Evolutionary conservation across 2,797 vertebrate genomes (phyloP).

Genomic region (Dendrocincla fuliginosa): DNA sequence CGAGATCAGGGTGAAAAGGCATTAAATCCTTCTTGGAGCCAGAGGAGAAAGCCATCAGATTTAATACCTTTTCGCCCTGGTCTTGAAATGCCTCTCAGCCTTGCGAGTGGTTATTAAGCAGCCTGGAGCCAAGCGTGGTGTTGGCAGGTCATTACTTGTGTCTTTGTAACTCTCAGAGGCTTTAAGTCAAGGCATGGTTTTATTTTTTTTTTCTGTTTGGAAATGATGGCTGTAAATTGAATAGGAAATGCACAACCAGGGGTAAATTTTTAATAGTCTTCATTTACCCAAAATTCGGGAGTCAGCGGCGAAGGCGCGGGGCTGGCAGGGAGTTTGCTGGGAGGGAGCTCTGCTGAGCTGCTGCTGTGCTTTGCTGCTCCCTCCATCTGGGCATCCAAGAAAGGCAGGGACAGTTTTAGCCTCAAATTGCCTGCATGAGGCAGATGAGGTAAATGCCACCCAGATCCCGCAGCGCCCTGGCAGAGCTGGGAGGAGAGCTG

Average conservation of each 20-base stretch:
- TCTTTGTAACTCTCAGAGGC: background rate
- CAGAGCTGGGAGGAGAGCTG: background rate
- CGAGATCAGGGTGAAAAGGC: background rate
- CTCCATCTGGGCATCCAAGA: background rate
- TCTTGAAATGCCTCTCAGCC: background rate
- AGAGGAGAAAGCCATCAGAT: background rate
- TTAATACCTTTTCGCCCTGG: background rate
- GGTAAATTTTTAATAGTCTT: background rate
- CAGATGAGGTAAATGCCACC: background rate
- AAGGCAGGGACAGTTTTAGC: background rate
- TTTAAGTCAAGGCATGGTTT: background rate
- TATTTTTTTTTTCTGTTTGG: background rate
- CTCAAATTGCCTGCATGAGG: fast-evolving
- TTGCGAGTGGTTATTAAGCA: background rate
- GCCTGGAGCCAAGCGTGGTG: background rate
- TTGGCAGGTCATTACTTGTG: background rate
- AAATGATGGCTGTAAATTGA: background rate
- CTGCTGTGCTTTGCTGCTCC: background rate
- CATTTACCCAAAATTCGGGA: background rate
- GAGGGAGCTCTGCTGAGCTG: background rate
- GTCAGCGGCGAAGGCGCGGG: fast-evolving
- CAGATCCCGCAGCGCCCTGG: fast-evolving
- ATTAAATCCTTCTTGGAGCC: background rate
- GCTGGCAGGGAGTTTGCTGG: background rate
- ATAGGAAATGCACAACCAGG: background rate